Evolutionary conservation across 2,797 vertebrate genomes (phyloP), one percentile per base, ranked within the genome.

Genomic region (Cheirogaleus major): DNA sequence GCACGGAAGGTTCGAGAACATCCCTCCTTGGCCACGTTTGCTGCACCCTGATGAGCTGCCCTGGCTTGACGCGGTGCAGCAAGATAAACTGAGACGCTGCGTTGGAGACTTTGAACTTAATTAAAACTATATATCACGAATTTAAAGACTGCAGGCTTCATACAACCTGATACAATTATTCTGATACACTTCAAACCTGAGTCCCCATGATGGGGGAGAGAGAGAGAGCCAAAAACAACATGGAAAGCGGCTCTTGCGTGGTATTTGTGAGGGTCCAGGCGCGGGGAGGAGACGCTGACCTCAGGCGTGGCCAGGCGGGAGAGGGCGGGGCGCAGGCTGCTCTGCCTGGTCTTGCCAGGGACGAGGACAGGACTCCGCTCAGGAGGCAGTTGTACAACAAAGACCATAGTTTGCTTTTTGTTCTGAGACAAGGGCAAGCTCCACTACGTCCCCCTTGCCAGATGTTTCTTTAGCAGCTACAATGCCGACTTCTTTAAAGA

Each of bases 101-200:
- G 65, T 95, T 87, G 96, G 98, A 97, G 98, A 97, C 98, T 97
- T 98, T 97, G 98, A 97, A 98, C 97, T 98, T 98, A 98, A 98
- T 98, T 98, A 98, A 98, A 98, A 97, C 97, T 89, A 95, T 97
- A 97, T 96, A 98, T 98, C 98, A 98, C 97, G 96, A 96, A 95
- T 14, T 88, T 89, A 88, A 97, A 95, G 98, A 95, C 98, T 97
- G 90, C 35, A 32, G 97, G 97, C 97, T 97, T 98, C 97, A 97
- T 97, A 95, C 97, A 97, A 91, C 93, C 97, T 97, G 97, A 98
- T 98, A 96, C 96, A 97, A 97, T 98, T 98, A 98, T 98, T 97
- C 97, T 94, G 97, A 98, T 96, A 93, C 92, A 96, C 96, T 98
- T 98, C 95, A 95, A 97, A 90, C 96, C 93, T 96, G 97, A 75